Evolutionary conservation across 2,888 invertebrate genomes (phyloP).

Genomic region (Melangyna quadrimaculata): DNA sequence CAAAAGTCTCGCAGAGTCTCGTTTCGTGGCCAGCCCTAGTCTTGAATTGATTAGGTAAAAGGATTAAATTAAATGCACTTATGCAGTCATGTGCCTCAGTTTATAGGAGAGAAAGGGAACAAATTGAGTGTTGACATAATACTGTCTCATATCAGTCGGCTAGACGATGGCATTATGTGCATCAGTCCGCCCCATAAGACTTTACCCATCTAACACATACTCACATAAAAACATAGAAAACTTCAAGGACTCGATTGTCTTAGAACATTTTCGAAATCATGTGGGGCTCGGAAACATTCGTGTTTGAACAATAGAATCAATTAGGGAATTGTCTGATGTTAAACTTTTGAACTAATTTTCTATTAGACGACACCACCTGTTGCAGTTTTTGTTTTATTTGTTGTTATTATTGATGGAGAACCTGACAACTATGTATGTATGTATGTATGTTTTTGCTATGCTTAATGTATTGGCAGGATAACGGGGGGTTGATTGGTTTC

Average conservation of each 20-base stretch:
- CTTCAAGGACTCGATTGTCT: slow-evolving; percentile 12
- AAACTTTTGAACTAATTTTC: slow-evolving; percentile 65
- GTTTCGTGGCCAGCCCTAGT: no score
- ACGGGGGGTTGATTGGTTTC: not conserved
- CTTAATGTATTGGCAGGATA: not conserved
- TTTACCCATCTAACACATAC: not conserved
- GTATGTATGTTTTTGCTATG: no score
- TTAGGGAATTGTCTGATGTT: slow-evolving; percentile 66
- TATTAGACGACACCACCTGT: slow-evolving; percentile 52
- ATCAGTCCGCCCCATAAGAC: not conserved
- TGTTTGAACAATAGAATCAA: slow-evolving; percentile 58
- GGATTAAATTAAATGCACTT: slow-evolving; percentile 56
- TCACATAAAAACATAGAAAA: not conserved
- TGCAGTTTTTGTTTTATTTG: slow-evolving; percentile 29
- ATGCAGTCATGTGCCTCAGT: not conserved
- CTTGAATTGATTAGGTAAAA: slow-evolving; percentile 45
- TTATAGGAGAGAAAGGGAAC: not conserved
- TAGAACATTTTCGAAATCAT: slow-evolving; percentile 1
- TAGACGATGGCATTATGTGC: slow-evolving; percentile 27
- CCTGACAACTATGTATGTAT: not conserved
- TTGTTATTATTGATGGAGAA: not conserved
- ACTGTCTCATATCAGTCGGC: slow-evolving; percentile 31
- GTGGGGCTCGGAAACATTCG: slow-evolving; percentile 30
- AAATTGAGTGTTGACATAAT: slow-evolving; percentile 5
- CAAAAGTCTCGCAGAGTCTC: no score